phyloP scores from a whole-genome alignment of 2,797 vertebrate genomes.

The Lithobates sylvaticus region DNA sequence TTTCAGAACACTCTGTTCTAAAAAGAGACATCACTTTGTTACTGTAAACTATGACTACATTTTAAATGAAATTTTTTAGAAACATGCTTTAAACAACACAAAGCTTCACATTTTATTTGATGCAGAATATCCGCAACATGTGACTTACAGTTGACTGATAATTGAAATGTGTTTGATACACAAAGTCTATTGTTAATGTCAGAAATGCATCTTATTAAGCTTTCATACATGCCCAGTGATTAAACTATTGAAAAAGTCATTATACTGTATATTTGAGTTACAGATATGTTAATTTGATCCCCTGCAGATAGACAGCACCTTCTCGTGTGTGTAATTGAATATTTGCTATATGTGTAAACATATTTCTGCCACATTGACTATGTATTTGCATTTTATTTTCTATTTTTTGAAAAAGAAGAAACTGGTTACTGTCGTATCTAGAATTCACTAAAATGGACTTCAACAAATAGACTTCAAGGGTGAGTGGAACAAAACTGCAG shows the following conservation, averaged over 20 bases:
- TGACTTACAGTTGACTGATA: not conserved
- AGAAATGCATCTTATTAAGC: not conserved
- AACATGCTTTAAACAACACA: not conserved
- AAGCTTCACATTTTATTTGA: too few relatives aligned
- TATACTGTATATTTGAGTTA: not conserved
- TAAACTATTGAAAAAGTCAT: not conserved
- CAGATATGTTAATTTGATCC: not conserved
- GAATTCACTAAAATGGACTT: not conserved
- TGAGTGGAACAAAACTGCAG: not conserved
- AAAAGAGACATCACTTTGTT: conserved; percentile 30
- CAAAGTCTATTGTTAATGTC: not conserved
- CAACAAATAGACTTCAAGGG: not conserved
- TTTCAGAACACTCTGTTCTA: conserved; percentile 41
- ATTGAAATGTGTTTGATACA: not conserved
- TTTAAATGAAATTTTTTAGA: not conserved
- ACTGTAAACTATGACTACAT: conserved; percentile 27
- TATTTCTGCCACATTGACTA: not conserved
- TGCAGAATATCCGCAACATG: not conserved
- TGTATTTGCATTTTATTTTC: not conserved
- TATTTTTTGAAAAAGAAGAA: not conserved
- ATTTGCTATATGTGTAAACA: not conserved
- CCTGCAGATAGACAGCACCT: not conserved
- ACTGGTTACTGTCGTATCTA: not conserved
- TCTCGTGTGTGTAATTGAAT: not conserved
- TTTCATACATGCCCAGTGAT: not conserved